Base-by-base conservation (phyloP, 2,113 vertebrate genomes). In the Syngnathus scovelli region DNA sequence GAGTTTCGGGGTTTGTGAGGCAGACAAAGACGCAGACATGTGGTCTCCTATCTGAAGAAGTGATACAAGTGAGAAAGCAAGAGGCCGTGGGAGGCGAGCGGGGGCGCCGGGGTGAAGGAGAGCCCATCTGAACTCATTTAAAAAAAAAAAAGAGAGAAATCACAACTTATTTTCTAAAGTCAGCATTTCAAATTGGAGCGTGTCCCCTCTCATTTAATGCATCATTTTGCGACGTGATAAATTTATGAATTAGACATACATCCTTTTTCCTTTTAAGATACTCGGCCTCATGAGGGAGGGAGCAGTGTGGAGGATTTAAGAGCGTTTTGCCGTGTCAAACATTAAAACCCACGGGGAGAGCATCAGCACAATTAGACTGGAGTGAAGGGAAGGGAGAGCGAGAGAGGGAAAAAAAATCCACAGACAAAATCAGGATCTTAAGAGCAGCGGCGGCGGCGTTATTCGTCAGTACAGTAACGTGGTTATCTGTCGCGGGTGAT, bases 181-280 rank as follows among this genome's bases (percentile, higher is more conserved):
- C 91, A 92, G 91, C 89, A 91, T 92, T 92, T 90, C 90, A 77
- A 92, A 92, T 91, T 83, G 58, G 86, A 90, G 85, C 87, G 86
- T 92, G 90, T 92, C 92, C 85, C 81, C 78, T 84, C 89, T 89
- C 88, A 92, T 92, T 91, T 91, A 92, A 92, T 89, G 90, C 87
- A 89, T 86, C 89, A 87, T 91, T 92, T 90, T 92, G 86, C 78
- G 79, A 87, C 89, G 87, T 88, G 91, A 92, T 92, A 92, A 89
- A 92, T 92, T 92, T 92, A 77, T 78, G 84, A 92, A 92, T 92
- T 92, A 88, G 90, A 92, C 91, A 92, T 92, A 91, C 90, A 90
- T 86, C 83, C 84, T 86, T 90, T 89, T 91, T 88, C 82, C 88
- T 91, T 88, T 89, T 83, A 88, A 92, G 89, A 91, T 92, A 89